Conservation (phyloP, 2,888 invertebrate genomes). For the Erpobdella octoculata region DNA sequence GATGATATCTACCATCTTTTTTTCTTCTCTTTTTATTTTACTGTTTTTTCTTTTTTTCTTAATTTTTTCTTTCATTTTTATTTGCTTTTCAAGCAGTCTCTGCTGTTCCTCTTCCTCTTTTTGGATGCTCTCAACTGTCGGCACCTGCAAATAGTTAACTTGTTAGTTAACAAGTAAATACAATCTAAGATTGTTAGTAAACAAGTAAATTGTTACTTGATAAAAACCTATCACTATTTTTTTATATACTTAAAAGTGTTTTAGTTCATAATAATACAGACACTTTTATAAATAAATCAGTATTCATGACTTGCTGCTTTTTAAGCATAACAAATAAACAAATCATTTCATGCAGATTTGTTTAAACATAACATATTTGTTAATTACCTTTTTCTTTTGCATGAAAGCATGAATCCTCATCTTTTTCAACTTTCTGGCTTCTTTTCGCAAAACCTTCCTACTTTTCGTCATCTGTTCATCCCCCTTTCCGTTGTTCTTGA, state of each 20-base stretch:
- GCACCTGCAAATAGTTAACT: background rate
- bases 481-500: too few species aligned
- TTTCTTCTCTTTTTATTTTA: background rate
- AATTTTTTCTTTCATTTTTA: background rate
- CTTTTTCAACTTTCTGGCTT: background rate
- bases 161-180: too few species aligned
- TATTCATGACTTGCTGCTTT: too few species aligned
- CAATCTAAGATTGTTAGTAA: too few species aligned
- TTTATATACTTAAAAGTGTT: too few species aligned
- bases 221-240: too few species aligned
- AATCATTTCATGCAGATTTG: background rate
- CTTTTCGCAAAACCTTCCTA: constrained; percentile 7
- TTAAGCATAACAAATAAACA: too few species aligned
- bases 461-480: background rate
- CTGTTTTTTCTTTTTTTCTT: background rate
- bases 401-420: constrained; percentile 18
- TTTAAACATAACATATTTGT: too few species aligned
- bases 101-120: background rate
- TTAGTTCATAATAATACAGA: too few species aligned
- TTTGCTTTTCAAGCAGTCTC: background rate
- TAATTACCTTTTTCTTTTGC: background rate
- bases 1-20: background rate
- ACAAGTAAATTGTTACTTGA: too few species aligned
- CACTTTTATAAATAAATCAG: too few species aligned
- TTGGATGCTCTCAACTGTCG: background rate